Conservation (phyloP, 2,797 vertebrate genomes). For the Morus bassanus region DNA sequence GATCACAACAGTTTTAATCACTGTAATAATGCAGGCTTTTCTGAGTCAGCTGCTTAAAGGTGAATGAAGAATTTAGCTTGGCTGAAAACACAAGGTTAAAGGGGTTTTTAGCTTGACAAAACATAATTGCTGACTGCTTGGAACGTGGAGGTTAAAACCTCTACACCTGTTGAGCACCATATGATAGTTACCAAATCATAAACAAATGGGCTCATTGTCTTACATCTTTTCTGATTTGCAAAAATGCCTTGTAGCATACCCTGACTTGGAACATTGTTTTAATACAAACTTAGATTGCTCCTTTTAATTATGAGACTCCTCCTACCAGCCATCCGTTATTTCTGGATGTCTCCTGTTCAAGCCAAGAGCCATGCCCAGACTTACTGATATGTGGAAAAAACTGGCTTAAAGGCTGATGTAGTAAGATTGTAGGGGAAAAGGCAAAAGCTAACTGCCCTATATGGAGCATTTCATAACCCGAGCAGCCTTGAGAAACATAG, state of each 20-base stretch:
- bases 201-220: neutral
- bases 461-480: neutral
- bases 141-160: conserved; percentile 27
- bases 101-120: conserved; percentile 28
- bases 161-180: neutral
- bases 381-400: neutral
- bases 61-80: conserved; percentile 5
- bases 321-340: neutral
- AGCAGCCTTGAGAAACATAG: neutral
- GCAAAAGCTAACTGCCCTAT: neutral
- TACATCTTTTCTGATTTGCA: neutral
- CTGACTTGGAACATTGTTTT: neutral
- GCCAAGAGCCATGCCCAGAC: neutral
- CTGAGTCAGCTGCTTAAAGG: neutral
- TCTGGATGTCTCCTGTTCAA: neutral
- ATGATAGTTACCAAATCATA: neutral
- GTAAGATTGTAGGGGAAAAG: neutral
- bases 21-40: neutral
- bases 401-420: neutral
- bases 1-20: neutral
- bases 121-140: conserved; percentile 21
- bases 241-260: neutral
- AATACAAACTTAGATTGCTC: neutral
- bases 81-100: conserved; percentile 4
- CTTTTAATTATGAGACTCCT: neutral